phyloP scores from a whole-genome alignment of 1,140 invertebrate genomes.

The Drosophila quadrilineata region DNA sequence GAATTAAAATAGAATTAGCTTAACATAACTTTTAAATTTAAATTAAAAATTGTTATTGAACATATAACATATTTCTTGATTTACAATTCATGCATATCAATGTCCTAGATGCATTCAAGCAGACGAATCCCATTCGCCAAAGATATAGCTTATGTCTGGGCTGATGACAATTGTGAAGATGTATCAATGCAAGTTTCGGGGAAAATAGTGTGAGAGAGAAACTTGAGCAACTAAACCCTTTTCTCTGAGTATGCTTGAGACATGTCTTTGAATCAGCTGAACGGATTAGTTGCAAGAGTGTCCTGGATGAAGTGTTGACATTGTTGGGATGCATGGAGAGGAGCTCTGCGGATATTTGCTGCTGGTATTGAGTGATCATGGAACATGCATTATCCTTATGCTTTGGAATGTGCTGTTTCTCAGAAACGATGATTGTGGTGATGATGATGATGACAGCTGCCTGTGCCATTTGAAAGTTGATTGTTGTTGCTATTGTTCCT shows the following conservation, averaged over 20 bases:
- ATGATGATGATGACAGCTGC: slow-evolving; percentile 67
- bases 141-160: slow-evolving; percentile 2
- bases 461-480: slow-evolving; percentile 53
- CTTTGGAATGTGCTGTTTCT: too few relatives aligned
- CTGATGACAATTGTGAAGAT: not conserved
- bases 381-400: slow-evolving; percentile 6
- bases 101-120: slow-evolving; percentile 11
- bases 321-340: too few relatives aligned
- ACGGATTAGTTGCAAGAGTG: slow-evolving; percentile 6
- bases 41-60: too few relatives aligned
- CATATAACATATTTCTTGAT: too few relatives aligned
- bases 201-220: too few relatives aligned
- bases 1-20: too few relatives aligned
- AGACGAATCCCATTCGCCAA: too few relatives aligned
- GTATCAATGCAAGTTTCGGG: slow-evolving; percentile 10
- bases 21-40: too few relatives aligned
- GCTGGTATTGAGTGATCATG: not conserved
- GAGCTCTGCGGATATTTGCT: slow-evolving; percentile 1
- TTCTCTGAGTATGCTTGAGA: too few relatives aligned
- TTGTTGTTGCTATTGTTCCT: slow-evolving; percentile 32
- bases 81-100: slow-evolving; percentile 12
- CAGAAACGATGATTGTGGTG: too few relatives aligned
- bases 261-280: slow-evolving; percentile 26
- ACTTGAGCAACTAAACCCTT: too few relatives aligned
- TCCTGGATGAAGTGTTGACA: not conserved